phyloP scores from a whole-genome alignment of 2,797 vertebrate genomes.

The Streptopelia turtur region DNA sequence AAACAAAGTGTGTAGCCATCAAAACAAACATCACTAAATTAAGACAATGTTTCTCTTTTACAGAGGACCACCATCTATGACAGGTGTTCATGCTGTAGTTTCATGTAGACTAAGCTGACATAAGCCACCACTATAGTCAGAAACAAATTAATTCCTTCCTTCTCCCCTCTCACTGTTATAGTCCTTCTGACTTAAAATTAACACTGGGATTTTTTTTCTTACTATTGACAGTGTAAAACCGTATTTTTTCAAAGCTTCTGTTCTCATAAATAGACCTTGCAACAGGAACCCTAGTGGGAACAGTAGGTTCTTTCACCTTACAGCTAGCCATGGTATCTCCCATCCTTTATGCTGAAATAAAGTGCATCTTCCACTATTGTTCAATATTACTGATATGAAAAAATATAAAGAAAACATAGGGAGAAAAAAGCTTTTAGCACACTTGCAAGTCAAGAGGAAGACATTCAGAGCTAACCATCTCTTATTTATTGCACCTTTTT shows the following conservation, averaged over 20 bases:
- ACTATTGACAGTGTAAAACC: neutral
- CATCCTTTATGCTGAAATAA: neutral
- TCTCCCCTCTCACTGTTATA: neutral
- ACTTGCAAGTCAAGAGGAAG: neutral
- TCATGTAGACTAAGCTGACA: neutral
- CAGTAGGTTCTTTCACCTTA: neutral
- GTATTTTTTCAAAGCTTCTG: neutral
- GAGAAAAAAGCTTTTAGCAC: neutral
- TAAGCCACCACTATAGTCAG: neutral
- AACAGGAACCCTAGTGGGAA: neutral
- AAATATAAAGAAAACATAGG: neutral
- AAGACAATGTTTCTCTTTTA: constrained; percentile 26
- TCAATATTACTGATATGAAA: neutral
- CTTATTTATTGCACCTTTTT: constrained; percentile 36
- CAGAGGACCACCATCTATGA: neutral
- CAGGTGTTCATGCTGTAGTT: neutral
- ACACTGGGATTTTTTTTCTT: neutral
- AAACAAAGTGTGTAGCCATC: constrained; percentile 2
- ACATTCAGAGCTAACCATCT: neutral
- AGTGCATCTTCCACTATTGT: neutral
- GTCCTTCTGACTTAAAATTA: neutral
- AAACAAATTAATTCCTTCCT: neutral
- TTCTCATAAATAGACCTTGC: neutral
- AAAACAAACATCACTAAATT: neutral
- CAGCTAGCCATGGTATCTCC: neutral